These are phyloP conservation scores for Eugnorisma glareosa DNA, from an alignment of 2,888 invertebrate genomes.

Conservation along the genomic window DNA sequence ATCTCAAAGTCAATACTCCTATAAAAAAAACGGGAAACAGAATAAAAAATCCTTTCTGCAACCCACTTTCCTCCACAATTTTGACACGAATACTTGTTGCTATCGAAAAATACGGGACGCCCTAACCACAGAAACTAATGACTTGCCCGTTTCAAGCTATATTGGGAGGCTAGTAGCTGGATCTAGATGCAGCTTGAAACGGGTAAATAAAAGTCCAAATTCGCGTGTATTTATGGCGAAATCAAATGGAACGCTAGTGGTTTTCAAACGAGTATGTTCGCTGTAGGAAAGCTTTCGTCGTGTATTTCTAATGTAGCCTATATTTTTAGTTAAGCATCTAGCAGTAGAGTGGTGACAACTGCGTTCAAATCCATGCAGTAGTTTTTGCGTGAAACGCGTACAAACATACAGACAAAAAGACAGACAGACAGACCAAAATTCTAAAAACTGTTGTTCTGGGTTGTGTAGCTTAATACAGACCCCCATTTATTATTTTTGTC, in stretches of 20 bases:
- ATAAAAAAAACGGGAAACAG: neutral
- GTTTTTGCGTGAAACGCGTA: too few relatives aligned
- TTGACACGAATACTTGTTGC: slow-evolving; percentile 63
- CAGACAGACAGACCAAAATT: too few relatives aligned
- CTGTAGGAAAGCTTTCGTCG: neutral
- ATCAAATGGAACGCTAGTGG: slow-evolving; percentile 39
- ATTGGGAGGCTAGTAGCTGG: slow-evolving; percentile 16
- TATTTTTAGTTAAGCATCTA: too few relatives aligned
- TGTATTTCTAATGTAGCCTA: too few relatives aligned
- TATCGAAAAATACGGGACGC: slow-evolving; percentile 42
- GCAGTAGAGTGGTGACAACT: too few relatives aligned
- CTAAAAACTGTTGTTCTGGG: too few relatives aligned
- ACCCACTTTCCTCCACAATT: slow-evolving; percentile 29
- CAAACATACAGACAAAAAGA: too few relatives aligned
- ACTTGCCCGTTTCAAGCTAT: slow-evolving; percentile 42
- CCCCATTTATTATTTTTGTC: too few relatives aligned
- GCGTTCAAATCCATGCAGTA: too few relatives aligned
- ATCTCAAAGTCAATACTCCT: neutral
- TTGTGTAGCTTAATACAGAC: too few relatives aligned
- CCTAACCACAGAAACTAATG: slow-evolving; percentile 60
- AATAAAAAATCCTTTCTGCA: neutral
- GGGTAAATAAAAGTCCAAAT: slow-evolving; percentile 50
- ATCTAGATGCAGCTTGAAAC: slow-evolving; percentile 30
- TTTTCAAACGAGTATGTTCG: slow-evolving; percentile 25
- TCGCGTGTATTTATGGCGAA: slow-evolving; percentile 28